Conservation (phyloP, 2,888 invertebrate species). For the Drosophila borealis region DNA sequence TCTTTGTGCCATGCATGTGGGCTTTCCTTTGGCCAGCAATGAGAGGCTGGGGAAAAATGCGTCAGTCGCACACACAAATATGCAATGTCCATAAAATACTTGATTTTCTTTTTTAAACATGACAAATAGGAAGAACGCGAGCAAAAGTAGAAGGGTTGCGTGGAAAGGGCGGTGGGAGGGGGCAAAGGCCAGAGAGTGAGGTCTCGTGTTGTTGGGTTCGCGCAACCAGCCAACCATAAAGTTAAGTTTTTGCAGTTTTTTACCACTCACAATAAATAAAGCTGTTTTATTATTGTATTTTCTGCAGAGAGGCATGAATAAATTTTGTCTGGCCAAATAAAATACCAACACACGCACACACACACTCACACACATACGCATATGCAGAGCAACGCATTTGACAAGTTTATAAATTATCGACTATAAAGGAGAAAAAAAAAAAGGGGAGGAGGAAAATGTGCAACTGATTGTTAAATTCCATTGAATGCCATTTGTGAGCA, state of each 20-base stretch:
- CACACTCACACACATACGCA: slow-evolving; percentile 6
- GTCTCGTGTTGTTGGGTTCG: slow-evolving; percentile 14
- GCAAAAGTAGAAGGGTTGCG: neutral
- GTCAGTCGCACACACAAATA: slow-evolving; percentile 5
- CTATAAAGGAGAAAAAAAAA: slow-evolving; percentile 18
- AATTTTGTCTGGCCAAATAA: slow-evolving; percentile 48
- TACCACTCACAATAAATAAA: slow-evolving; percentile 57
- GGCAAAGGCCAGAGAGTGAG: neutral
- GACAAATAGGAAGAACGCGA: slow-evolving; percentile 13
- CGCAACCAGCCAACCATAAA: slow-evolving; percentile 36
- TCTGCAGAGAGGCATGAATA: slow-evolving; percentile 49
- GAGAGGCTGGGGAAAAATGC: neutral
- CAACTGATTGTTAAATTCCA: slow-evolving; percentile 56
- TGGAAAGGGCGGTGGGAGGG: neutral
- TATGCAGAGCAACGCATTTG: slow-evolving; percentile 40
- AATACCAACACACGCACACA: slow-evolving; percentile 19
- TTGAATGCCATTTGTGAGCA: slow-evolving; percentile 44
- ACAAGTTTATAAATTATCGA: slow-evolving; percentile 65
- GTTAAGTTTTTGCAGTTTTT: slow-evolving; percentile 43
- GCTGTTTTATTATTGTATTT: slow-evolving; percentile 55
- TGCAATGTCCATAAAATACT: slow-evolving; percentile 41
- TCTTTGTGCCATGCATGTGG: slow-evolving; percentile 2
- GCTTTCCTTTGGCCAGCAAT: slow-evolving; percentile 6
- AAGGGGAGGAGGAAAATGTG: slow-evolving; percentile 23
- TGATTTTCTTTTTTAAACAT: slow-evolving; percentile 26